These are phyloP conservation scores for Mycalesis mineus DNA, from an alignment of 2,888 invertebrate genomes.

Conservation along the genomic window DNA sequence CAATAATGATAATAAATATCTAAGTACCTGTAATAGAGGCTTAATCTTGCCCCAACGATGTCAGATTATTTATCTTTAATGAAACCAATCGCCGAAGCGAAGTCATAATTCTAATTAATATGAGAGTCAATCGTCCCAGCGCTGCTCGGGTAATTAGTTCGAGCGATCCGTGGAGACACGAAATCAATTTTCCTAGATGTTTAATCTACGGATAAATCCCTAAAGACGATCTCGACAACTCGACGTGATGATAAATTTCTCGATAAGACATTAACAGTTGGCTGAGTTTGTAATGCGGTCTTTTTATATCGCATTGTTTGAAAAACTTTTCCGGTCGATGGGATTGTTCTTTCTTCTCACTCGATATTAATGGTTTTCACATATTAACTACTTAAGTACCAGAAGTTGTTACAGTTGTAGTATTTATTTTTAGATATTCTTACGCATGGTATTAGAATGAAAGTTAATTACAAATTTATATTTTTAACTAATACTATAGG, in stretches of 20 bases:
- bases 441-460: no score
- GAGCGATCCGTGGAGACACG: constrained; percentile 11
- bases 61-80: constrained; percentile 29
- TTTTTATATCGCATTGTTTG: constrained; percentile 1
- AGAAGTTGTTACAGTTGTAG: no score
- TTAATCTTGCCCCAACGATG: no score
- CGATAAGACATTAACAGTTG: neutral
- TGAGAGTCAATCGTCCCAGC: constrained; percentile 36
- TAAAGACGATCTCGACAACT: neutral
- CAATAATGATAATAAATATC: no score
- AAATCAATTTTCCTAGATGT: constrained; percentile 15
- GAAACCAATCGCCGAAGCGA: constrained; percentile 44
- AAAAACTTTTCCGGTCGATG: neutral
- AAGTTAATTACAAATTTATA: no score
- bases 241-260: neutral
- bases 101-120: constrained; percentile 55
- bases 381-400: neutral
- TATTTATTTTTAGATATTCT: no score
- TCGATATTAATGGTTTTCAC: neutral
- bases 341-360: neutral
- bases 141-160: constrained; percentile 42
- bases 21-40: no score
- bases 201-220: constrained; percentile 15
- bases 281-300: neutral
- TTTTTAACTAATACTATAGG: no score